Evolutionary conservation across 2,113 vertebrate genomes (phyloP), one percentile per base, ranked within the genome.

Genomic region (Cairina moschata): DNA sequence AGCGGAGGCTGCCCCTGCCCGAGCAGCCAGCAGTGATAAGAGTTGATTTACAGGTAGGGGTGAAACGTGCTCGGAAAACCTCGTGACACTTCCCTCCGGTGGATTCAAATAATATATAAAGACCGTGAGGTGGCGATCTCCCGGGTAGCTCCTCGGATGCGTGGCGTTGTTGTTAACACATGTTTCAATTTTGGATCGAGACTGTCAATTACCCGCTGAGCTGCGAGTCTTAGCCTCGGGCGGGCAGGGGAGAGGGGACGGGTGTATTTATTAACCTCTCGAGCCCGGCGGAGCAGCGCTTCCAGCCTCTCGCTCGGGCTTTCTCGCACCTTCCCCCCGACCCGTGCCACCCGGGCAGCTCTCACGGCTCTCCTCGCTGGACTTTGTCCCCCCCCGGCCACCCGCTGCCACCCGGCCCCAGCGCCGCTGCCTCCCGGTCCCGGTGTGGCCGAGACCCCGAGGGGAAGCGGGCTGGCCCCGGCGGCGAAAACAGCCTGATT

Each of bases 161-260:
- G 71, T 88, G 96, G 93, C 96, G 85, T 95, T 94, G 94, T 97
- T 97, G 96, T 95, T 97, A 97, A 97, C 96, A 97, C 95, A 94
- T 94, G 97, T 97, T 97, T 97, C 96, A 97, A 94, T 97, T 97
- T 97, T 95, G 96, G 95, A 91, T 95, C 86, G 94, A 97, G 96
- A 96, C 96, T 97, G 97, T 97, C 97, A 97, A 96, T 97, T 97
- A 97, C 96, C 97, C 91, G 95, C 97, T 96, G 96, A 92, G 96
- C 95, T 95, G 96, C 62, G 93, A 97, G 93, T 88, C 88, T 91
- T 90, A 91, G 97, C 96, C 96, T 96, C 87, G 46, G 97, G 96
- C 95, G 73, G 94, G 90, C 89, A 90, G 92, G 72, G 66, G 83
- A 94, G 89, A 94, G 91, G 90, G 95, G 93, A 79, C 73, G 75